Evolutionary conservation across 1,140 invertebrate genomes (phyloP), one percentile per base, ranked within the genome.

Genomic region (Cecropterus lyciades): DNA sequence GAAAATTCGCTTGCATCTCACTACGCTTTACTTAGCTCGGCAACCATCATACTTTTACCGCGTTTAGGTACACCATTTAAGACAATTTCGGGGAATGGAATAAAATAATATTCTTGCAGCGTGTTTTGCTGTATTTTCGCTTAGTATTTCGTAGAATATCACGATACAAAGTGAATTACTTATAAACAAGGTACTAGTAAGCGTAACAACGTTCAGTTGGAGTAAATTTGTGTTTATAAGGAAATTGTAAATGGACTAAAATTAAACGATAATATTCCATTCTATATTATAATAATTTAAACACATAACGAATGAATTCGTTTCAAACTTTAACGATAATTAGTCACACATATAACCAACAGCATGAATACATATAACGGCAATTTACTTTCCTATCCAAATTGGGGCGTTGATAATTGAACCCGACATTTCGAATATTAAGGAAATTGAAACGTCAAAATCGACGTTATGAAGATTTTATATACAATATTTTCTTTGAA

Each of bases 11-110:
- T 77, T 82, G 77, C 76, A 81, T 81, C 75, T 75, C 82, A 77
- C 80, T 86, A 85, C 87, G 84, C 84, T 87, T 91, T 87, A 90
- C 89, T 91, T 88, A 85, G 84, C 84, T 60, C 70, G 80, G 80
- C 76, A 77, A 78, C 81, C 87, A 89, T 89, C 82, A 89, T 86
- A 87, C 84, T 89, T 89, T 86, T 77, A 81, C 80, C 68, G 71
- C 77, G 75, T 77, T 84, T 82, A 87, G 82, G 77, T 87, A 84
- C 20, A 56, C 69, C 79, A 80, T 87, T 85, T 87, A 80, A 84
- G 80, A 82, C 79, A 84, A 88, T 85, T 85, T 87, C 75, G 76
- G 62, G 70, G 72, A 83, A 87, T 79, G 79, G 77, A 83, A 83
- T 82, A 77, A 77, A 82, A 82, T 82, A 80, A 77, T 79, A 79